Conservation (phyloP, 2,888 invertebrate genomes). For the Lordiphosa andalusiaca region DNA sequence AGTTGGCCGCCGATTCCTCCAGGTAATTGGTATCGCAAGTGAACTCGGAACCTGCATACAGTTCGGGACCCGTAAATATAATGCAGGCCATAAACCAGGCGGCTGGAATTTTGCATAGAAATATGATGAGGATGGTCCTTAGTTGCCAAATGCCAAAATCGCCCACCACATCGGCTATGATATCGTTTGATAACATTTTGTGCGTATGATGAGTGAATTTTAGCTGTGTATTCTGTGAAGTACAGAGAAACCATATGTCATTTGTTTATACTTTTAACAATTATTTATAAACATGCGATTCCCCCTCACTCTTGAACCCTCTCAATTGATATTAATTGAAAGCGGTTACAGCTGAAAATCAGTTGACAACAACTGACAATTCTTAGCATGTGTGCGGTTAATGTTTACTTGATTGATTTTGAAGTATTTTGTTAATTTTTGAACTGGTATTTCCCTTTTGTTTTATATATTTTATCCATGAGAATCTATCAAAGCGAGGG, state of each 20-base stretch:
- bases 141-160: conserved; percentile 81
- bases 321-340: conserved; percentile 64
- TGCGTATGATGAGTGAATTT: conserved; percentile 18
- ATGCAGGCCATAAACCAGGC: conserved; percentile 82
- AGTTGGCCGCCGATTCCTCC: conserved; percentile 32
- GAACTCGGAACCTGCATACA: conserved; percentile 73
- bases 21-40: conserved; percentile 59
- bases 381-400: conserved; percentile 44
- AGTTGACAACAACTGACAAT: conserved; percentile 41
- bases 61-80: conserved; percentile 80
- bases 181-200: conserved; percentile 57
- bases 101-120: conserved; percentile 81
- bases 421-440: conserved; percentile 1
- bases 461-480: no score
- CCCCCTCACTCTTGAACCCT: background rate
- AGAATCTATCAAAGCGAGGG: no score
- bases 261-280: conserved; percentile 31
- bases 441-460: background rate
- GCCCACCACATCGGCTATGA: conserved; percentile 77
- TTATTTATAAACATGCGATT: conserved; percentile 19
- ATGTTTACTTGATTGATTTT: conserved; percentile 27
- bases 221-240: conserved; percentile 46
- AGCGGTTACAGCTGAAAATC: conserved; percentile 54
- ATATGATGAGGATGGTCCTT: conserved; percentile 79
- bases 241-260: conserved; percentile 26